A percentile compares a stretch with the other conserved stretches of the same genome.
Conservation (phyloP, 2,888 invertebrate genomes). For the Byasa hedistus region DNA sequence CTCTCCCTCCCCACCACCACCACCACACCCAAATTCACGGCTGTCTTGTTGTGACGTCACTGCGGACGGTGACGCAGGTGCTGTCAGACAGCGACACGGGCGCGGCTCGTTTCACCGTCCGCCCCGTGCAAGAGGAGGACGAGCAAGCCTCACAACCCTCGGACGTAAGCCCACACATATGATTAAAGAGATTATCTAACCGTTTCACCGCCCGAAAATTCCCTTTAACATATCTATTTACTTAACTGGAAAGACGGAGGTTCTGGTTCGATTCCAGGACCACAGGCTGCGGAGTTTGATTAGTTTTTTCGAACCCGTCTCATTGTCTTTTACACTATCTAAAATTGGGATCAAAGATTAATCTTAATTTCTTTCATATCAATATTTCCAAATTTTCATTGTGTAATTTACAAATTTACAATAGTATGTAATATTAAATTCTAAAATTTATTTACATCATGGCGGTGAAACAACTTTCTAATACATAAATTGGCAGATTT, state of each 20-base stretch:
- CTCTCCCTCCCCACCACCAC: too few species aligned
- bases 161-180: slow-evolving; percentile 62
- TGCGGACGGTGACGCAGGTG: slow-evolving; percentile 57
- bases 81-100: slow-evolving; percentile 77
- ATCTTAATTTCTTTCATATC: too few species aligned
- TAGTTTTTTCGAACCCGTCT: too few species aligned
- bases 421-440: too few species aligned
- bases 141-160: slow-evolving; percentile 77
- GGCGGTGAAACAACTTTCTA: slow-evolving; percentile 17
- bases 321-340: too few species aligned
- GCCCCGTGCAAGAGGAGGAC: slow-evolving; percentile 84
- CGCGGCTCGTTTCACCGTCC: slow-evolving; percentile 82
- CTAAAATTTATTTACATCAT: not conserved
- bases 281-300: too few species aligned
- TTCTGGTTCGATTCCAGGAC: too few species aligned
- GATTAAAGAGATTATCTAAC: slow-evolving; percentile 3
- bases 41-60: slow-evolving; percentile 25
- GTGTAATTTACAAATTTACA: too few species aligned
- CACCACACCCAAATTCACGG: slow-evolving; percentile 12
- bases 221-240: not conserved
- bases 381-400: too few species aligned
- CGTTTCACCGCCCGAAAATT: slow-evolving; percentile 19
- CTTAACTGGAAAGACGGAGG: too few species aligned
- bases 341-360: too few species aligned
- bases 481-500: slow-evolving; percentile 13